These are phyloP conservation scores for Sminthopsis crassicaudata DNA, from an alignment of 2,113 vertebrate species.

Conservation along the genomic window DNA sequence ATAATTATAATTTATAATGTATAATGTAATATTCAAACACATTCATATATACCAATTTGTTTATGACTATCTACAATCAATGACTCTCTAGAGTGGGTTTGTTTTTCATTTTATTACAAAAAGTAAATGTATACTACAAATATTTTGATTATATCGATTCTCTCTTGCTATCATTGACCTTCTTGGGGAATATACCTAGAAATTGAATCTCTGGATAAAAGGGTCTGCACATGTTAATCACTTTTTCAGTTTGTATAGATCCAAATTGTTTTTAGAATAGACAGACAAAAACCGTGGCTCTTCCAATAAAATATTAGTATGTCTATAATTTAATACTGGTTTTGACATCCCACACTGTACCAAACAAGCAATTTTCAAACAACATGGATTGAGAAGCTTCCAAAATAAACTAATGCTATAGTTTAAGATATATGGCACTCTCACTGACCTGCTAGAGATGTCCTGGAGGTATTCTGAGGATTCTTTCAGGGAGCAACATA, in stretches of 20 bases:
- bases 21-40: neutral
- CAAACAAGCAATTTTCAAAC: neutral
- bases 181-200: neutral
- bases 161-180: neutral
- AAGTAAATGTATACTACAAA: neutral
- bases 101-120: neutral
- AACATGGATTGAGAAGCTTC: neutral
- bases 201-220: neutral
- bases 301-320: neutral
- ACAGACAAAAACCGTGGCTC: neutral
- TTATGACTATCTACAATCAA: neutral
- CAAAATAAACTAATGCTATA: neutral
- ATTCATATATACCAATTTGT: neutral
- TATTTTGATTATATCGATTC: neutral
- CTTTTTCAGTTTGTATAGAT: neutral
- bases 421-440: neutral
- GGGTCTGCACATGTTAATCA: neutral
- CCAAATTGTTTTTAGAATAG: neutral
- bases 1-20: no score
- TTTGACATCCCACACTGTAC: neutral
- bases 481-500: neutral
- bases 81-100: no score
- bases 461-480: neutral
- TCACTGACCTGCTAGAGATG: neutral
- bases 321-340: neutral